phyloP scores from a whole-genome alignment of 2,797 vertebrate species.

The Telmatherina bonti region DNA sequence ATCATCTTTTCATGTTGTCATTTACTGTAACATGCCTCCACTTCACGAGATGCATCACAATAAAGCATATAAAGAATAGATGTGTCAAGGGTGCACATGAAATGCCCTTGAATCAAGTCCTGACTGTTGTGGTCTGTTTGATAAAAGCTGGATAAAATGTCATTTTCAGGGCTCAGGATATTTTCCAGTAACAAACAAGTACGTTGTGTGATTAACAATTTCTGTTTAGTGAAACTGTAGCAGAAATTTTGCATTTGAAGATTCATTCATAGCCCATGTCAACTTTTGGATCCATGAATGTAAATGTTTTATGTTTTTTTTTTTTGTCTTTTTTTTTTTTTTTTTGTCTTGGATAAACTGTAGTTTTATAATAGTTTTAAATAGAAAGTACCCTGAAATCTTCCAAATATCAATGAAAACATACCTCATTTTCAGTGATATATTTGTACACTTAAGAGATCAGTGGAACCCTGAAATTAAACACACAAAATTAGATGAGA shows the following conservation, averaged over 20 bases:
- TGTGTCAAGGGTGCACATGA: not conserved
- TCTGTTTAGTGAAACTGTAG: not conserved
- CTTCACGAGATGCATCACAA: not conserved
- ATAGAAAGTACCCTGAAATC: too few relatives aligned
- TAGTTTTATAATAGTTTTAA: too few relatives aligned
- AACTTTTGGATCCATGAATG: not conserved
- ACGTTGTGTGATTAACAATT: not conserved
- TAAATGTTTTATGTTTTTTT: too few relatives aligned
- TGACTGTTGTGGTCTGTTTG: not conserved
- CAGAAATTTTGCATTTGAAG: not conserved
- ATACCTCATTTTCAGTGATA: not conserved
- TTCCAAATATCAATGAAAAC: too few relatives aligned
- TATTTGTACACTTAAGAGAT: constrained; percentile 32
- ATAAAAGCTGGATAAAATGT: not conserved
- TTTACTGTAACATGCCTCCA: not conserved
- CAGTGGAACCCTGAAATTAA: constrained; percentile 38
- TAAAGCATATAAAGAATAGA: constrained; percentile 9
- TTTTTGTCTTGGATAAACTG: too few relatives aligned
- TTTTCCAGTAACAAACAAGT: not conserved
- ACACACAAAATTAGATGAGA: constrained; percentile 53
- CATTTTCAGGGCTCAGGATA: not conserved
- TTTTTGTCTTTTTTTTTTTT: too few relatives aligned
- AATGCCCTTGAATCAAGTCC: not conserved
- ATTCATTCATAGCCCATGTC: not conserved
- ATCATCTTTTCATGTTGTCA: constrained; percentile 1